Base-by-base conservation (phyloP, 2,888 invertebrate species). In the Trichogramma evanescens region DNA sequence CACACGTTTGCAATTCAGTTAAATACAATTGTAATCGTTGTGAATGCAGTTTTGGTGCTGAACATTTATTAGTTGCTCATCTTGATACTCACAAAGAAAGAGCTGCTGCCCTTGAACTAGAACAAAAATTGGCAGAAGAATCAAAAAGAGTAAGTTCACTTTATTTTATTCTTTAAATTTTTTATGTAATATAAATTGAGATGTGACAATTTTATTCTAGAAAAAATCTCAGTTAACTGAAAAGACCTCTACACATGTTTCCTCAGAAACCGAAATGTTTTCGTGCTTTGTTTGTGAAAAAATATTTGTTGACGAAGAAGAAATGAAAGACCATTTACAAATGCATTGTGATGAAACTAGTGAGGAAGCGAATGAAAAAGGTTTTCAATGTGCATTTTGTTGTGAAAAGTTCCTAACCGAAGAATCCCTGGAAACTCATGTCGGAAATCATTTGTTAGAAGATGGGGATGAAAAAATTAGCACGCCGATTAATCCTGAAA, bases 261-360 rank as follows among this genome's bases (percentile, higher is more conserved):
- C 26, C n/a, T 45, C 6, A 46, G 50, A 58, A 10, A 46, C 45
- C 8, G n/a, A 38, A 9, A 42, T 6, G 6, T 74, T 73, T 54
- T 72, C 71, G 13, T 78, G 77, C 63, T 77, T 76, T 54, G 71
- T 78, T 4, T 78, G 77, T 39, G 75, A 77, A 42, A 77, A 76
- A 49, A 71, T 69, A 4, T 77, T 78, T 45, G 71, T 70, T 0
- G 72, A 75, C 38, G 73, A 75, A 43, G 73, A 74, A 13, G 61
- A 75, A 46, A 64, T 78, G 44, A 76, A 76, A 56, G 74, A 76
- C 62, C 77, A 78, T 65, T 65, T 78, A 10, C 76, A 77, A 13
- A 71, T 74, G 45, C 77, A 78, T 62, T 76, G 76, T 56, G 75
- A 77, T 43, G 74, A 76, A 39, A 67, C 70, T 6, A 76, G 74